Percentiles rank a stretch among this genome's conserved stretches.
These are phyloP conservation scores for Coptodon rendalli DNA, from an alignment of 2,113 vertebrate species.

Conservation along the genomic window DNA sequence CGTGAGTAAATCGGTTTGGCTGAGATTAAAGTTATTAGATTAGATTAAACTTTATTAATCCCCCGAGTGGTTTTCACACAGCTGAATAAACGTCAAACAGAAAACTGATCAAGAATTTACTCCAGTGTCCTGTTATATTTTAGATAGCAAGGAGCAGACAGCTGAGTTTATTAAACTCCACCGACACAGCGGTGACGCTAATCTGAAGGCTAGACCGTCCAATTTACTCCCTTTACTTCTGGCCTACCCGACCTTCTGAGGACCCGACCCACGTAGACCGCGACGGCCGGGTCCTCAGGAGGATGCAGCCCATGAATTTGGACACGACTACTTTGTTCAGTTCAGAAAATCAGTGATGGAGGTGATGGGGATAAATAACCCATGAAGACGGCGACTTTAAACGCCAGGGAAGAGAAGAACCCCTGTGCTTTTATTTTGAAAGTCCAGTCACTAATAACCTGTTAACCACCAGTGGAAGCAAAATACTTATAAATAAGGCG, in stretches of 20 bases:
- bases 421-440: neutral
- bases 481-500: neutral
- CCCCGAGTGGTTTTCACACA: rapidly evolving
- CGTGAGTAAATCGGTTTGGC: rapidly evolving
- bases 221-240: rapidly evolving
- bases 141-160: rapidly evolving
- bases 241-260: neutral
- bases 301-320: neutral
- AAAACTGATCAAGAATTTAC: neutral
- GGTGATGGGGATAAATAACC: neutral
- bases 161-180: rapidly evolving
- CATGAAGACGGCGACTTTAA: neutral
- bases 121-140: rapidly evolving
- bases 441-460: rapidly evolving
- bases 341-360: neutral
- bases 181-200: rapidly evolving
- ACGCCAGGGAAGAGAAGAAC: neutral
- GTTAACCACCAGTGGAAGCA: neutral
- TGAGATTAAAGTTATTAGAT: neutral
- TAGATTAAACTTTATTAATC: neutral
- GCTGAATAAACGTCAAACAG: neutral
- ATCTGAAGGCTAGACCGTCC: rapidly evolving
- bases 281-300: rapidly evolving
- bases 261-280: rapidly evolving
- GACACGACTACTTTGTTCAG: neutral